phyloP scores from a whole-genome alignment of 2,888 invertebrate genomes.

The Apotomis turbidana region DNA sequence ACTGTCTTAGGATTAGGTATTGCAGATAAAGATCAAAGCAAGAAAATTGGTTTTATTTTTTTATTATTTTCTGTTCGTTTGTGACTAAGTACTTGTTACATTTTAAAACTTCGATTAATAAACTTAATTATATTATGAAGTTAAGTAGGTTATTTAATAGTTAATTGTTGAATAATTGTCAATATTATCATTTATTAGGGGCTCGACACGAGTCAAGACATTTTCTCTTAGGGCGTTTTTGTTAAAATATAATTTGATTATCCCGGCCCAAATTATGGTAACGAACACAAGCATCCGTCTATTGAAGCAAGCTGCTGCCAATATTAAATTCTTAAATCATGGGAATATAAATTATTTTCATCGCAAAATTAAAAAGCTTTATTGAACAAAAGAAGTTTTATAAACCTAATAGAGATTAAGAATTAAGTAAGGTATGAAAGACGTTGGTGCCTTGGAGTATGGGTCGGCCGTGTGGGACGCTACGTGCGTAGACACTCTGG shows the following conservation, averaged over 20 bases:
- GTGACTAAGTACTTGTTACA: no score
- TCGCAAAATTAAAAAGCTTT: conserved; percentile 22
- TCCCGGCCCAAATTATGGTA: conserved; percentile 65
- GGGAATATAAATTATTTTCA: conserved; percentile 54
- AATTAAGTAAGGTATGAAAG: no score
- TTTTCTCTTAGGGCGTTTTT: conserved; percentile 51
- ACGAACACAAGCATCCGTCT: conserved; percentile 67
- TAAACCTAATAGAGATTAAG: background rate
- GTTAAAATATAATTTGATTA: conserved; percentile 71
- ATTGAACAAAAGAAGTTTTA: conserved; percentile 1
- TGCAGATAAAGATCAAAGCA: no score
- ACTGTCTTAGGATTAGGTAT: no score
- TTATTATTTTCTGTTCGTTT: no score
- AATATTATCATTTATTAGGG: conserved; percentile 53
- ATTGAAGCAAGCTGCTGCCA: conserved; percentile 73
- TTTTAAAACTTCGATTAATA: background rate
- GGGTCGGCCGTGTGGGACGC: no score
- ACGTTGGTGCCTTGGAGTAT: no score
- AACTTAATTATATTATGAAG: background rate
- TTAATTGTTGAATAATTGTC: conserved; percentile 33
- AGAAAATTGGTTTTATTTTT: no score
- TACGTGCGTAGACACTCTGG: no score
- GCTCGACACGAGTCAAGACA: conserved; percentile 48
- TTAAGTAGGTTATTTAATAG: conserved; percentile 51
- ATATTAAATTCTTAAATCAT: conserved; percentile 76